Evolutionary conservation across 92 coral and sea anemone genomes (phyloP).

Genomic region (Actinostola sp.): DNA sequence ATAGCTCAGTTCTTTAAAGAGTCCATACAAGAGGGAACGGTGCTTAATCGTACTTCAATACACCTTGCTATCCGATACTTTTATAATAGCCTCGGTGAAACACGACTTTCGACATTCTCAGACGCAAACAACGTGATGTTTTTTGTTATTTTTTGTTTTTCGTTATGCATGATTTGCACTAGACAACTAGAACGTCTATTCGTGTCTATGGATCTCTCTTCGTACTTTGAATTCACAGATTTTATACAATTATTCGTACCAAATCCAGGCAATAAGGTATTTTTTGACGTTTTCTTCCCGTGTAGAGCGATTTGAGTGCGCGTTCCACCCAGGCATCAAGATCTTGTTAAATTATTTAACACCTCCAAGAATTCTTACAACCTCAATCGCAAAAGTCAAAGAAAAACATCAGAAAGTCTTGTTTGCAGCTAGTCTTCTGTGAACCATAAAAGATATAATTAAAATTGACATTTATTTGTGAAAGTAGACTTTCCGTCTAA

Average conservation of each 20-base stretch:
- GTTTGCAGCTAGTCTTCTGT: background rate
- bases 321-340: slow-evolving; percentile 33
- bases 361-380: slow-evolving; percentile 21
- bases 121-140: slow-evolving; percentile 6
- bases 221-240: background rate
- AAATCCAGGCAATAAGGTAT: background rate
- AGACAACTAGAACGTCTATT: background rate
- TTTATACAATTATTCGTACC: background rate
- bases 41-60: background rate
- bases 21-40: slow-evolving; percentile 1
- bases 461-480: slow-evolving; percentile 1
- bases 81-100: background rate
- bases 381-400: slow-evolving; percentile 33
- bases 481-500: background rate
- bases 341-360: slow-evolving; percentile 38
- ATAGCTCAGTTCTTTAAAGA: slow-evolving; percentile 9
- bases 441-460: background rate
- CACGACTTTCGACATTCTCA: background rate
- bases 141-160: background rate
- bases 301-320: slow-evolving; percentile 30
- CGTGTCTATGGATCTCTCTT: background rate
- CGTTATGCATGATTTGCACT: background rate
- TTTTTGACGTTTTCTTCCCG: background rate
- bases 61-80: no score
- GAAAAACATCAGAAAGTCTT: slow-evolving; percentile 29